These are phyloP conservation scores for Murina feae DNA, from an alignment of 2,113 vertebrate species.

Conservation along the genomic window DNA sequence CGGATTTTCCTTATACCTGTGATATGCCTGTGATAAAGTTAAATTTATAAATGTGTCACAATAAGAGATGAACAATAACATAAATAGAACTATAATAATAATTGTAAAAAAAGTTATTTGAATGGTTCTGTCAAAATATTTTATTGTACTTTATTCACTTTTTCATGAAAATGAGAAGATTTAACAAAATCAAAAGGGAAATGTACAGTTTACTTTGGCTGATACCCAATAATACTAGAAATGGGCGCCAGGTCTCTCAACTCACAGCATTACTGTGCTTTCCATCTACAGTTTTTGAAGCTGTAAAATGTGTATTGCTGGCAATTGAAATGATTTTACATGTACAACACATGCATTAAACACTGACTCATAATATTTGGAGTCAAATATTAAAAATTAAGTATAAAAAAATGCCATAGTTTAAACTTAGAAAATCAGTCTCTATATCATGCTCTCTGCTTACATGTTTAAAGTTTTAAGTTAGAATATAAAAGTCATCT, in stretches of 20 bases:
- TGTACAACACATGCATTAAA: not conserved
- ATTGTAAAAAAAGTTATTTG: not conserved
- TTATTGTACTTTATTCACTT: not conserved
- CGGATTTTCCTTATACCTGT: not conserved
- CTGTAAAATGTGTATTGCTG: not conserved
- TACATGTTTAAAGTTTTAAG: conserved; percentile 11
- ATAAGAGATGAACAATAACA: not conserved
- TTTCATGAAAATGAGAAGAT: too few species aligned
- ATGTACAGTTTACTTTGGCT: too few species aligned
- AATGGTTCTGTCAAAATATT: not conserved
- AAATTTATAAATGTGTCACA: not conserved
- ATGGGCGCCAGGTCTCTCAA: not conserved
- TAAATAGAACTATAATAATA: not conserved
- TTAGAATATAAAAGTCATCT: not conserved
- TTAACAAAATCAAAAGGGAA: too few species aligned
- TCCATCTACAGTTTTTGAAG: not conserved
- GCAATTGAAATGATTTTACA: not conserved
- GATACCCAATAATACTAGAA: too few species aligned
- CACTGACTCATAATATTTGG: not conserved
- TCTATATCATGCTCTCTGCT: not conserved
- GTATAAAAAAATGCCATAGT: not conserved
- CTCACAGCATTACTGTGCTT: not conserved
- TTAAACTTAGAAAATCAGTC: not conserved
- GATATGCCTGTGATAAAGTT: not conserved
- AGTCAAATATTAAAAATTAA: not conserved